Conservation (phyloP, 2,888 invertebrate species). For the Drosophila anomalipes region DNA sequence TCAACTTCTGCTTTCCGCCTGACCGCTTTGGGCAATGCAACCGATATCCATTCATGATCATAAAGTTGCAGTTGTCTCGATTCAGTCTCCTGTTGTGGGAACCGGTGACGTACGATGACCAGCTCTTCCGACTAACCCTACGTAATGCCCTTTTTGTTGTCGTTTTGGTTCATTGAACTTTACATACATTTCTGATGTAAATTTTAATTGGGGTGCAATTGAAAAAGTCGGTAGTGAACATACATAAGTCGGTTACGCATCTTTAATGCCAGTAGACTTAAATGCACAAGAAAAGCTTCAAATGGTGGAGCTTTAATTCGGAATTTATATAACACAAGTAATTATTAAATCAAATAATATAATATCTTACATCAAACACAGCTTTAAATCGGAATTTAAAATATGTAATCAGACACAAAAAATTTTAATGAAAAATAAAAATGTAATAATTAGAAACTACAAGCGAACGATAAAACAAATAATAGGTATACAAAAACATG, state of each 20-base stretch:
- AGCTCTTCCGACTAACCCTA: constrained; percentile 54
- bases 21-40: constrained; percentile 56
- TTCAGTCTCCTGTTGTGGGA: constrained; percentile 16
- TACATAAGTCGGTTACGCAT: background rate
- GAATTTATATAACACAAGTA: background rate
- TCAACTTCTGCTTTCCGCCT: constrained; percentile 68
- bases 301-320: constrained; percentile 6
- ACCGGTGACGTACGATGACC: constrained; percentile 30
- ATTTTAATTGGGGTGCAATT: constrained; percentile 56
- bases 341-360: background rate
- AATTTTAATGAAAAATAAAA: background rate
- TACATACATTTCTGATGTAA: constrained; percentile 4
- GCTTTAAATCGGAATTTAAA: background rate
- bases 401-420: background rate
- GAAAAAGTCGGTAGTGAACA: constrained; percentile 18
- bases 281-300: constrained; percentile 6
- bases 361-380: background rate
- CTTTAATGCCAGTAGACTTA: background rate
- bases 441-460: background rate
- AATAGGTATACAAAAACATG: background rate
- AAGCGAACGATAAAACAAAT: background rate
- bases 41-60: constrained; percentile 38
- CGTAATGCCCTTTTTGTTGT: constrained; percentile 55
- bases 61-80: constrained; percentile 22
- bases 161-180: constrained; percentile 65